Evolutionary conservation across 2,888 invertebrate genomes (phyloP).

Genomic region (Allophyes oxyacanthae): DNA sequence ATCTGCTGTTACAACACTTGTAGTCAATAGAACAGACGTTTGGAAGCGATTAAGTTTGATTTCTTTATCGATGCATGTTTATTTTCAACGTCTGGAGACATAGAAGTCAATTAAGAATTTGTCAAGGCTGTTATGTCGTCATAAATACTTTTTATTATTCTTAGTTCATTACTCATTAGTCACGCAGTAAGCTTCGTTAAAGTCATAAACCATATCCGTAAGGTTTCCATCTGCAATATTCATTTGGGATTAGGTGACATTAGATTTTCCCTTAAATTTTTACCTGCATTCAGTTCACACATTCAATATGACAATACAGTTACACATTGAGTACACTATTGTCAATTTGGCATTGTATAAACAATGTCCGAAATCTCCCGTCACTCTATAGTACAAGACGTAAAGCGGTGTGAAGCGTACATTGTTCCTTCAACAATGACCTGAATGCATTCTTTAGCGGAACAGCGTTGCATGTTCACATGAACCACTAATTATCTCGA

Average conservation of each 20-base stretch:
- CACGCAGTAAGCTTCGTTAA: constrained; percentile 8
- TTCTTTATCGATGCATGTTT: constrained; percentile 25
- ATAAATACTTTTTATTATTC: constrained; percentile 9
- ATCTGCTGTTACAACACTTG: constrained; percentile 42
- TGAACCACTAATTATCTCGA: constrained; percentile 50
- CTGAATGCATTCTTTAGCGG: constrained; percentile 61
- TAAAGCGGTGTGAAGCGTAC: constrained; percentile 55
- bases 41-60: constrained; percentile 20
- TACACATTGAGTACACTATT: constrained; percentile 47
- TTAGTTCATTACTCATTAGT: constrained; percentile 36
- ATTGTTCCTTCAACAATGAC: constrained; percentile 66
- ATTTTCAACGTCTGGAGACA: constrained; percentile 16
- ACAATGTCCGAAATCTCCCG: constrained; percentile 53
- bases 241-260: constrained; percentile 6
- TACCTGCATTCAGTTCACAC: constrained; percentile 48
- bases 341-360: constrained; percentile 55
- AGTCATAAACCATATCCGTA: constrained; percentile 7
- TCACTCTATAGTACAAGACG: constrained; percentile 51
- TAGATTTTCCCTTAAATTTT: constrained; percentile 22
- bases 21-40: constrained; percentile 36
- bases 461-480: constrained; percentile 61
- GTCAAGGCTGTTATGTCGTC: constrained; percentile 25
- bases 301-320: constrained; percentile 53
- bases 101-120: constrained; percentile 25
- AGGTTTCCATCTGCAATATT: constrained; percentile 10